phyloP scores from a whole-genome alignment of 2,113 vertebrate species.

The Trinectes maculatus region DNA sequence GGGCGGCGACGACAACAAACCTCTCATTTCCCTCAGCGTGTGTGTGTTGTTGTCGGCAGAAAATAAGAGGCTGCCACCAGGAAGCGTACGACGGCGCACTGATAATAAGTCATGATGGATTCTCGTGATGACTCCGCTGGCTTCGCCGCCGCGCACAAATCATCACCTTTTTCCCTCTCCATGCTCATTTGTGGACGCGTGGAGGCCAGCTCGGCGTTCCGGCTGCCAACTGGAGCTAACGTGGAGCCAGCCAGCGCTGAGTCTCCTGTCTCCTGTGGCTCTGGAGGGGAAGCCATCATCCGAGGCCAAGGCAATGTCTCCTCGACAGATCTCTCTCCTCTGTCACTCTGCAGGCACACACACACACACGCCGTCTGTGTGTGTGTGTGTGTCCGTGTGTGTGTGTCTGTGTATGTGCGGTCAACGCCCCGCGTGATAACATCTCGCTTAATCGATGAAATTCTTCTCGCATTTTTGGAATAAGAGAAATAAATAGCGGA shows the following conservation, averaged over 20 bases:
- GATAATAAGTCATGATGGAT: slow-evolving; percentile 68
- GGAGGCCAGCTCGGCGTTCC: slow-evolving; percentile 56
- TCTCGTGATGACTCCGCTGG: slow-evolving; percentile 56
- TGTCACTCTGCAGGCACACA: slow-evolving; percentile 60
- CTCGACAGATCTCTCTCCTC: slow-evolving; percentile 57
- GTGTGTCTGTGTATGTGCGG: too few relatives aligned
- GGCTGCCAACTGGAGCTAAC: slow-evolving; percentile 66
- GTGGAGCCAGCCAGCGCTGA: slow-evolving; percentile 60
- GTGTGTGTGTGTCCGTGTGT: slow-evolving; percentile 24
- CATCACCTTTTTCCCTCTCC: slow-evolving; percentile 53
- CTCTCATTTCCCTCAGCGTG: slow-evolving; percentile 56
- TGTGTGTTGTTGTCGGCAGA: slow-evolving; percentile 26
- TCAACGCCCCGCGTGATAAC: too few relatives aligned
- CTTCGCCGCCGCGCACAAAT: slow-evolving; percentile 36
- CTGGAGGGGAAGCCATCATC: slow-evolving; percentile 69
- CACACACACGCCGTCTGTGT: too few relatives aligned
- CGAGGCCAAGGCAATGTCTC: slow-evolving; percentile 66
- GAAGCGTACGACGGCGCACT: slow-evolving; percentile 19
- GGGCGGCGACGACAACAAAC: slow-evolving; percentile 45
- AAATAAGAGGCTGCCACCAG: slow-evolving; percentile 64
- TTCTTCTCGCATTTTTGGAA: too few relatives aligned
- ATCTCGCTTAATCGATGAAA: too few relatives aligned
- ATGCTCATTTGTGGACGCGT: slow-evolving; percentile 54
- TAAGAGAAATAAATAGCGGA: too few relatives aligned
- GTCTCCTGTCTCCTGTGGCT: slow-evolving; percentile 61